These are phyloP conservation scores for Chaunax sp. DNA, from an alignment of 2,797 vertebrate species.

Conservation along the genomic window DNA sequence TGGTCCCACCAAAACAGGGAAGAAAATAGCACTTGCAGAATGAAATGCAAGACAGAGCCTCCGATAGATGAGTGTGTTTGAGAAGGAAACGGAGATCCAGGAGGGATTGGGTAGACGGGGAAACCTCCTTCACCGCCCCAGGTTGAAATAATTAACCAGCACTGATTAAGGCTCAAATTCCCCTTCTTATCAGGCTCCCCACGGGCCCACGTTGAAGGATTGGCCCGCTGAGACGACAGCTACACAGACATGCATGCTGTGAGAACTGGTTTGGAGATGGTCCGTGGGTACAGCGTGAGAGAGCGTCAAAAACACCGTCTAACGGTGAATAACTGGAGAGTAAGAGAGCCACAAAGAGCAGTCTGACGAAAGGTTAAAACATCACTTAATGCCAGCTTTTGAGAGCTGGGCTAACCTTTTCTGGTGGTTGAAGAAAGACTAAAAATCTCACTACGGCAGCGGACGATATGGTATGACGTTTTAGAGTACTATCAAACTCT, in stretches of 20 bases:
- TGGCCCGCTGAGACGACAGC: conserved; percentile 51
- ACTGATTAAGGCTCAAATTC: conserved; percentile 77
- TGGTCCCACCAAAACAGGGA: too few relatives aligned
- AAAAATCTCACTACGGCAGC: conserved; percentile 11
- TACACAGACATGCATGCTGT: conserved; percentile 37
- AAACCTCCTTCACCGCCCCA: conserved; percentile 72
- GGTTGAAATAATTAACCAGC: conserved; percentile 81
- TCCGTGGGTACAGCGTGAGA: conserved; percentile 11
- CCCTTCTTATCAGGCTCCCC: conserved; percentile 70
- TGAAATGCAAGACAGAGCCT: not conserved
- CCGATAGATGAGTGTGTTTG: conserved; percentile 19
- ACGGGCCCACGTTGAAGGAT: conserved; percentile 52
- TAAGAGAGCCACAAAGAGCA: conserved; percentile 36
- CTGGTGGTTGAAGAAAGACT: conserved; percentile 9
- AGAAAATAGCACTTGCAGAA: not conserved
- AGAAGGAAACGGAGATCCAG: conserved; percentile 32
- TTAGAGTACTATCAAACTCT: conserved; percentile 4
- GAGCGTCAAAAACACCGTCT: conserved; percentile 22
- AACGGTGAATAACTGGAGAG: conserved; percentile 43
- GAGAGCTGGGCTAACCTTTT: conserved; percentile 62
- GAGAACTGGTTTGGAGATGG: conserved; percentile 38
- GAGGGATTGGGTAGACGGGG: conserved; percentile 44
- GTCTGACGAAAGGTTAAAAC: conserved; percentile 66
- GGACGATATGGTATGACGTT: conserved; percentile 22
- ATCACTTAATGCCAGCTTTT: conserved; percentile 58